phyloP scores from a whole-genome alignment of 92 coral and sea anemone genomes.

The Zoanthus sociatus region DNA sequence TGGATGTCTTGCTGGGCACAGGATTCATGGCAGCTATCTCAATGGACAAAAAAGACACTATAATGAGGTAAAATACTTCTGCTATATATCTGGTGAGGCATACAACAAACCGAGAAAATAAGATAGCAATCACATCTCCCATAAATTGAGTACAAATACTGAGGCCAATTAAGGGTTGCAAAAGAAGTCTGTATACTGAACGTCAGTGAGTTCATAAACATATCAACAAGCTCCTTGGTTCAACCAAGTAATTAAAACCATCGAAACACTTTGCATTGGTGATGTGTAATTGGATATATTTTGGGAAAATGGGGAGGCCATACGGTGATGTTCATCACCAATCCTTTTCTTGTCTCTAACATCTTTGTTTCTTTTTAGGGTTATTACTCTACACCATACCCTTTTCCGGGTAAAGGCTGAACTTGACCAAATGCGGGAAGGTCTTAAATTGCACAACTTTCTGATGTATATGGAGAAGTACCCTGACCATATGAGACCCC shows the following conservation, averaged over 20 bases:
- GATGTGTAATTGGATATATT: constrained; percentile 29
- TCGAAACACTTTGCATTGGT: constrained; percentile 27
- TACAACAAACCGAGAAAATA: constrained; percentile 36
- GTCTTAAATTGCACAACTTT: constrained; percentile 48
- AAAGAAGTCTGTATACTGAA: constrained; percentile 32
- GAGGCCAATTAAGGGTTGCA: constrained; percentile 40
- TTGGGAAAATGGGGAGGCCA: constrained; percentile 25
- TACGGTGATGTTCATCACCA: constrained; percentile 35
- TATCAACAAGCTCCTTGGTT: constrained; percentile 22
- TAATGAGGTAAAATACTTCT: constrained; percentile 25
- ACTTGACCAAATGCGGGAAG: constrained; percentile 58
- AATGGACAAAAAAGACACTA: constrained; percentile 49
- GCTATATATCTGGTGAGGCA: constrained; percentile 39
- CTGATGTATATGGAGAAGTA: constrained; percentile 47
- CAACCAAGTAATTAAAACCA: constrained; percentile 33
- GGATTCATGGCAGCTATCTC: constrained; percentile 53
- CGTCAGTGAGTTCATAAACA: constrained; percentile 22
- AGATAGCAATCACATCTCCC: constrained; percentile 28
- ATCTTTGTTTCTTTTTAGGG: constrained; percentile 41
- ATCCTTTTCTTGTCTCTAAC: constrained; percentile 28
- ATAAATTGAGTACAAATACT: constrained; percentile 35
- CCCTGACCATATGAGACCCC: constrained; percentile 44
- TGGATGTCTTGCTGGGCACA: constrained; percentile 53
- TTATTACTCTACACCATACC: constrained; percentile 57
- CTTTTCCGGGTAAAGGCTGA: constrained; percentile 54